Evolutionary conservation across 1,140 invertebrate species (phyloP), one percentile per base, ranked within the genome.

Genomic region (Zaprionus inermis): DNA sequence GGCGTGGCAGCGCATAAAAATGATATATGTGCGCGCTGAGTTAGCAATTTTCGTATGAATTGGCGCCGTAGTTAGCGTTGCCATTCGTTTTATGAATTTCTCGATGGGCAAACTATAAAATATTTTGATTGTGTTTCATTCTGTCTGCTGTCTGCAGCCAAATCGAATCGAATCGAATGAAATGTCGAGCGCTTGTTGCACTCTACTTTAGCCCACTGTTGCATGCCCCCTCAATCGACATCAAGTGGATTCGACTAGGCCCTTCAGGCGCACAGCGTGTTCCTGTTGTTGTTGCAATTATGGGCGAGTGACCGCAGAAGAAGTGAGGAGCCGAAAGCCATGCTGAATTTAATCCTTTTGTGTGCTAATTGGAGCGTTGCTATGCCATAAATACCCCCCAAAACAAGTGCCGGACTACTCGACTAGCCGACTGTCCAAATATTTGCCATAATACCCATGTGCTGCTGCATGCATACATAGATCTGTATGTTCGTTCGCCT

Each of bases 1-100:
- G 88, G 88, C 88, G 92, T 94, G 84, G 80, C 36, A 44, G 78
- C 57, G 85, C 81, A 89, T 89, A 89, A 89, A 89, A 76, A 84
- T 89, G 84, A 89, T 89, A 89, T 89, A 89, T 90, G 81, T 78
- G 71, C 72, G 85, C 75, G 84, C 85, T 89, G 84, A 89, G 85
- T 89, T 90, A 73, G 84, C 84, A 89, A 89, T 90, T 89, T 89
- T 90, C 74, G 78, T 81, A 79, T 89, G 84, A 83, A 88, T 88
- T 88, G 83, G 70, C 66, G 72, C 66, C 58, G 72, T 22, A 52
- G 44, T 49, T 49, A 22, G 10, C 16, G 49, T 12, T 63, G 34
- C 61, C 46, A 41, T 73, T 83, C 67, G 83, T 79, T 74, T 82
- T 86, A 86, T 88, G 83, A 79, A 86, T 86, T 80, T 88, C 67